A percentile compares a stretch with the other conserved stretches of the same genome.
Evolutionary conservation across 2,113 vertebrate species (phyloP).

Genomic region (Amblyopsis rosae): DNA sequence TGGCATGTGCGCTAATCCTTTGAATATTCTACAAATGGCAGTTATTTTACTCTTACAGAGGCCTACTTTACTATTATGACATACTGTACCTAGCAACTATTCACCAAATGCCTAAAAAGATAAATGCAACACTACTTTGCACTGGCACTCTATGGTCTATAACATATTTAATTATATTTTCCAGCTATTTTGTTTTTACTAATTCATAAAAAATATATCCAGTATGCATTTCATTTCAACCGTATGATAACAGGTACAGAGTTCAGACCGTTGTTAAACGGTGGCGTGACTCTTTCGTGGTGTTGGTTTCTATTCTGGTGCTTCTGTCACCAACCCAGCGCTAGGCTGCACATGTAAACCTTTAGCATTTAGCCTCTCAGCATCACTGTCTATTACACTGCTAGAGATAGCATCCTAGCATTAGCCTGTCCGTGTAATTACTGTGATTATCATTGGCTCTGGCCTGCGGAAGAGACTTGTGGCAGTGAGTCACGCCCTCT

Average conservation of each 20-base stretch:
- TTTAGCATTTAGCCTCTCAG: conserved; percentile 14
- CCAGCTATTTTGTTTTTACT: too few relatives aligned
- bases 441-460: conserved; percentile 55
- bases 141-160: too few relatives aligned
- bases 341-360: background rate
- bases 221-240: background rate
- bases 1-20: background rate
- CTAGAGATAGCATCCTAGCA: conserved; percentile 43
- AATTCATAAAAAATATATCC: too few relatives aligned
- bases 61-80: too few relatives aligned
- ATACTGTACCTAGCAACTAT: too few relatives aligned
- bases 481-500: conserved; percentile 20
- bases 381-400: background rate
- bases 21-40: too few relatives aligned
- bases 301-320: conserved; percentile 10
- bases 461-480: conserved; percentile 2
- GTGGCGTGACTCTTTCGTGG: background rate
- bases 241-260: background rate
- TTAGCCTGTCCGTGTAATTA: conserved; percentile 61
- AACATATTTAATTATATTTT: too few relatives aligned
- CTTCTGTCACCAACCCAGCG: background rate
- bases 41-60: too few relatives aligned
- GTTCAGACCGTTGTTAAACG: background rate
- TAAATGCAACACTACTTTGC: too few relatives aligned
- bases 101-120: too few relatives aligned